Evolutionary conservation across 2,113 vertebrate species (phyloP).

Genomic region (Dolichotis patagonum): DNA sequence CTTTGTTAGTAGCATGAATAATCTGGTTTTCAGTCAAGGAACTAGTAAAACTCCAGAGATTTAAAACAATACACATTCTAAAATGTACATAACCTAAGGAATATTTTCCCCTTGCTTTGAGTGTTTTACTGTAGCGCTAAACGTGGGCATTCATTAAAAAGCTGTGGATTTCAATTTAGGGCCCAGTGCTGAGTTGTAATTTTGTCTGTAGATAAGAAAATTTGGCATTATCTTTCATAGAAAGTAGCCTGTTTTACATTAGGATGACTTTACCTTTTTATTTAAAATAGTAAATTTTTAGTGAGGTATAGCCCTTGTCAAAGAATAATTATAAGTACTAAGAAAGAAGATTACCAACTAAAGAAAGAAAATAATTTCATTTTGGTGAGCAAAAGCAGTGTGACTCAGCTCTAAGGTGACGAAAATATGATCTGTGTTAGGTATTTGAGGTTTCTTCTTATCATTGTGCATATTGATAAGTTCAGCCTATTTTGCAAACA

Average conservation of each 20-base stretch:
- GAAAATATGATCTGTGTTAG: constrained; percentile 61
- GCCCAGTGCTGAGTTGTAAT: constrained; percentile 17
- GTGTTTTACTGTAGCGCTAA: constrained; percentile 34
- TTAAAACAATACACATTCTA: constrained; percentile 47
- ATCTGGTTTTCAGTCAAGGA: constrained; percentile 45
- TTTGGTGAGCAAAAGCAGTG: constrained; percentile 45
- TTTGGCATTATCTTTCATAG: constrained; percentile 40
- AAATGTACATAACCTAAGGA: constrained; percentile 39
- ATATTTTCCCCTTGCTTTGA: neutral
- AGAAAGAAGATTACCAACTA: constrained; percentile 31
- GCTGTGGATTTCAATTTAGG: constrained; percentile 14
- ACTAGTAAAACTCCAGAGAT: constrained; percentile 58
- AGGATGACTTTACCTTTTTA: neutral
- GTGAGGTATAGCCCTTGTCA: constrained; percentile 40
- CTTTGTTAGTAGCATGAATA: constrained; percentile 56
- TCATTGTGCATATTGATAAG: constrained; percentile 83
- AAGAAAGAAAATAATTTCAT: constrained; percentile 55
- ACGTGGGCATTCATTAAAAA: neutral
- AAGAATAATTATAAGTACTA: constrained; percentile 53
- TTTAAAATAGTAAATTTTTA: constrained; percentile 59
- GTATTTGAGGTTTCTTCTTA: constrained; percentile 58
- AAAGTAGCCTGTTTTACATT: constrained; percentile 45
- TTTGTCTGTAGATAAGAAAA: constrained; percentile 34
- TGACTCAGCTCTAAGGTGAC: constrained; percentile 32
- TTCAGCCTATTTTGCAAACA: constrained; percentile 85